Percentiles rank a stretch among this genome's conserved stretches.
Conservation (phyloP, 2,888 invertebrate genomes). For the Tetrapedia diversipes region DNA sequence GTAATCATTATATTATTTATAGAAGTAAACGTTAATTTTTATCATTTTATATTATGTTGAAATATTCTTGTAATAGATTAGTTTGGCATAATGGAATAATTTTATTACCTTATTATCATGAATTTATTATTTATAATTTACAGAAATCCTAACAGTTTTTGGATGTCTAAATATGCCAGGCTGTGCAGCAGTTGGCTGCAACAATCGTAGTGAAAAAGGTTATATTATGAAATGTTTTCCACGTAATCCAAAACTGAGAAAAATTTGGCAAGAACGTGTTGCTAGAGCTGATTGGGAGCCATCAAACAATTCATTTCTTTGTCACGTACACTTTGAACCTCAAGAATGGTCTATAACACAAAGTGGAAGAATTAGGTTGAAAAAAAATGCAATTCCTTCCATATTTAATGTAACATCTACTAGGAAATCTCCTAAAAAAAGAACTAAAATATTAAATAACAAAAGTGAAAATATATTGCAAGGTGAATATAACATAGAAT, state of each 20-base stretch:
- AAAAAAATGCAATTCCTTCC: conserved; percentile 78
- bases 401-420: conserved; percentile 78
- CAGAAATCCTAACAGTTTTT: conserved; percentile 40
- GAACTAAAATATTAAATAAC: conserved; percentile 56
- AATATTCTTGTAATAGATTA: background rate
- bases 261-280: conserved; percentile 79
- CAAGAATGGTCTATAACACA: conserved; percentile 76
- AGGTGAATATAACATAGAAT: conserved; percentile 65
- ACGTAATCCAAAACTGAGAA: conserved; percentile 77
- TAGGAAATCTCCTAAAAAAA: conserved; percentile 77
- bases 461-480: conserved; percentile 58
- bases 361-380: conserved; percentile 76
- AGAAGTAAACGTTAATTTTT: background rate
- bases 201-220: conserved; percentile 81
- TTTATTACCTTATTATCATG: background rate
- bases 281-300: conserved; percentile 81
- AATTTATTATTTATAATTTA: conserved; percentile 36
- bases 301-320: conserved; percentile 80
- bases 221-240: conserved; percentile 82
- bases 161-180: conserved; percentile 78
- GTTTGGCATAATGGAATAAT: background rate
- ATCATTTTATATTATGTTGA: background rate
- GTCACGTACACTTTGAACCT: conserved; percentile 79
- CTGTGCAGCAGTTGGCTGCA: conserved; percentile 81
- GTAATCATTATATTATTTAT: background rate